Percentiles rank a stretch among this genome's conserved stretches.
These are phyloP conservation scores for Dicrostonyx torquatus DNA, from an alignment of 2,797 vertebrate species.

Conservation along the genomic window DNA sequence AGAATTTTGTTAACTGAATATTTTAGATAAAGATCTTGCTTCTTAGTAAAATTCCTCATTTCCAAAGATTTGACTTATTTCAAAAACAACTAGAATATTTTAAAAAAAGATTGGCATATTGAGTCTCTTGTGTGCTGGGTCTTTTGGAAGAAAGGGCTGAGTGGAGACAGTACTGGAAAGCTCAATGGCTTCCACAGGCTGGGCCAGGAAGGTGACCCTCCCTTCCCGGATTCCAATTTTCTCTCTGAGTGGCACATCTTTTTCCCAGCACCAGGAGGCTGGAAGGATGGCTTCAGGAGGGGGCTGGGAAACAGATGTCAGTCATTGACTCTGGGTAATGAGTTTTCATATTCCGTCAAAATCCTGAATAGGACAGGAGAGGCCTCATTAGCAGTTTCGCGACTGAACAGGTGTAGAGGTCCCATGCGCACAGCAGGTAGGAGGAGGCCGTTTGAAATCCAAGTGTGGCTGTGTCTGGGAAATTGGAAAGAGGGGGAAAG, in stretches of 20 bases:
- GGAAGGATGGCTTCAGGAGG: conserved; percentile 38
- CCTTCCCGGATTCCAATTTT: conserved; percentile 43
- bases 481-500: conserved; percentile 58
- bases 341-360: conserved; percentile 77
- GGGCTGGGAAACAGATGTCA: conserved; percentile 75
- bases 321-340: conserved; percentile 77
- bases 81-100: conserved; percentile 3
- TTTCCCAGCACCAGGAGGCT: not conserved
- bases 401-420: conserved; percentile 75
- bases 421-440: conserved; percentile 55
- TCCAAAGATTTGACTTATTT: conserved; percentile 37
- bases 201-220: not conserved
- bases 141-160: not conserved
- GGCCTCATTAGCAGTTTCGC: conserved; percentile 64
- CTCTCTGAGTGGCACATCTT: conserved; percentile 38
- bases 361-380: conserved; percentile 53
- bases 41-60: conserved; percentile 11
- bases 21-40: conserved; percentile 34
- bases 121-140: not conserved
- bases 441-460: conserved; percentile 73
- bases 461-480: not conserved
- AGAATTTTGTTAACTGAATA: not conserved
- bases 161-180: not conserved
- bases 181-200: not conserved
- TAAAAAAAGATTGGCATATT: not conserved